A percentile compares a stretch with the other conserved stretches of the same genome.
These are phyloP conservation scores for Paramormyrops hopkinsi DNA, from an alignment of 2,797 vertebrate genomes.

Conservation along the genomic window DNA sequence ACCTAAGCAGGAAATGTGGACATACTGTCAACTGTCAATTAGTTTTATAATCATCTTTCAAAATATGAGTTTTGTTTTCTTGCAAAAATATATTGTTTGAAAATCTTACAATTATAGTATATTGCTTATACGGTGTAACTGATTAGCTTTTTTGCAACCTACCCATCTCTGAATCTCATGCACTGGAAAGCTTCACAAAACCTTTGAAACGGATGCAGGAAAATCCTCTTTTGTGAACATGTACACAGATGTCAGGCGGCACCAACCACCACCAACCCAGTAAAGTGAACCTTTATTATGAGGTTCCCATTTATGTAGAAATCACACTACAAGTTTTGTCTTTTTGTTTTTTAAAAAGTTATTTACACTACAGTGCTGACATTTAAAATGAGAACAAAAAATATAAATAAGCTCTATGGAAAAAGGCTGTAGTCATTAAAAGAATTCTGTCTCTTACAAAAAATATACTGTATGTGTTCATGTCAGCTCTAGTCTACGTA, in stretches of 20 bases:
- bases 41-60: background rate
- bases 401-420: constrained; percentile 95
- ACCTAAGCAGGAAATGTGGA: background rate
- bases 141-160: background rate
- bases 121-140: background rate
- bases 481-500: constrained; percentile 83
- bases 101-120: background rate
- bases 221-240: background rate
- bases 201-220: background rate
- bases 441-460: constrained; percentile 88
- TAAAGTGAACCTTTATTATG: constrained; percentile 90
- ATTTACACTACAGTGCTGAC: constrained; percentile 99
- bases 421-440: constrained; percentile 78
- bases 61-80: background rate
- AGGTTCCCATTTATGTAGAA: constrained; percentile 94
- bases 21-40: background rate
- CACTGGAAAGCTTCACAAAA: background rate
- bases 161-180: background rate
- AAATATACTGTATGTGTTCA: constrained; percentile 75
- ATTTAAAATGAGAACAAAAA: constrained; percentile 79
- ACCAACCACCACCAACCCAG: background rate
- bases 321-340: constrained; percentile 86
- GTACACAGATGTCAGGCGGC: background rate
- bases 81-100: background rate
- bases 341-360: constrained; percentile 38